phyloP scores from a whole-genome alignment of 1,140 invertebrate genomes.

The Papilio polytes region DNA sequence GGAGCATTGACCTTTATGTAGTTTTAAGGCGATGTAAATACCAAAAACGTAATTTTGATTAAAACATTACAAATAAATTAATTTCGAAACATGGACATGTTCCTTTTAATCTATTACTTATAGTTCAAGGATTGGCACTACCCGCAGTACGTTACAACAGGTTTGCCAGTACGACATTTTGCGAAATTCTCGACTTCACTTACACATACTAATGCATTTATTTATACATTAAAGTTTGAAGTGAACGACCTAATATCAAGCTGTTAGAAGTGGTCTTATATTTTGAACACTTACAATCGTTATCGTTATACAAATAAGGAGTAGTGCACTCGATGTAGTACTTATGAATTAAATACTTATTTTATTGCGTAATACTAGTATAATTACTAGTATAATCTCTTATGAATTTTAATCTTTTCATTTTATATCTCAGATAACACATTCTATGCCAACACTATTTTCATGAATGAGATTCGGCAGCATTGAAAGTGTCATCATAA shows the following conservation, averaged over 20 bases:
- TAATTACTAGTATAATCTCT: neutral
- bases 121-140: neutral
- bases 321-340: slow-evolving; percentile 30
- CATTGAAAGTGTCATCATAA: neutral
- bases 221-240: neutral
- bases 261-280: slow-evolving; percentile 18
- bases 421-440: neutral
- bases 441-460: too few relatives aligned
- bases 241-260: slow-evolving; percentile 16
- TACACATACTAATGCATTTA: neutral
- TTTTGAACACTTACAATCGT: slow-evolving; percentile 8
- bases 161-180: neutral
- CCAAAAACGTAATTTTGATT: neutral
- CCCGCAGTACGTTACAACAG: neutral
- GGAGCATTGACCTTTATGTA: neutral
- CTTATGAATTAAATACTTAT: neutral
- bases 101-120: neutral
- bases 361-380: neutral
- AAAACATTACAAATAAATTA: neutral
- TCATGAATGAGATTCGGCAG: too few relatives aligned
- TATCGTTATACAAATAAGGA: neutral
- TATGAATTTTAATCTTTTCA: neutral
- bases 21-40: neutral
- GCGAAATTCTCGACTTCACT: slow-evolving; percentile 9
- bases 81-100: neutral